Percentiles rank a stretch among this genome's conserved stretches.
Conservation (phyloP, 2,797 vertebrate genomes). For the Malurus leucopterus region DNA sequence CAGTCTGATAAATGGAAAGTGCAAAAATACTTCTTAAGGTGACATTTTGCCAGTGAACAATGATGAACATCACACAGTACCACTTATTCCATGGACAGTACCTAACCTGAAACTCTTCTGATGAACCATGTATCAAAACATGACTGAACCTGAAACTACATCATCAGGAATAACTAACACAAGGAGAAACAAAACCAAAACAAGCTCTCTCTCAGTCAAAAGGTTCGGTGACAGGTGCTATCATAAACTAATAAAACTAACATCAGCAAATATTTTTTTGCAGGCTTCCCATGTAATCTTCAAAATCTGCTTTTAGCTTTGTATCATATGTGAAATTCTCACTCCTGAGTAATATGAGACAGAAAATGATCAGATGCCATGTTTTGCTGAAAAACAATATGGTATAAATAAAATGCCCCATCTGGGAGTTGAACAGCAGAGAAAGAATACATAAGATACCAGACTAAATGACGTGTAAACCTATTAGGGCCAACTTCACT, state of each 20-base stretch:
- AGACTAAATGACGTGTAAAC: conserved; percentile 58
- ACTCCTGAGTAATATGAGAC: neutral
- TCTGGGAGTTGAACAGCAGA: conserved; percentile 28
- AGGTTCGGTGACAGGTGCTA: neutral
- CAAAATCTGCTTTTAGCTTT: conserved; percentile 36
- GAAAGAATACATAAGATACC: conserved; percentile 4
- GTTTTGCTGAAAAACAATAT: conserved; percentile 43
- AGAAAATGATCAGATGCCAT: conserved; percentile 34
- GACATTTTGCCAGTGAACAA: neutral
- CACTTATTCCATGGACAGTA: neutral
- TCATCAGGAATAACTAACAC: neutral
- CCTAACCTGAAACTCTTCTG: neutral
- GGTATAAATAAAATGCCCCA: conserved; percentile 54
- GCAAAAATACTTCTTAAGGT: neutral
- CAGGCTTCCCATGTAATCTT: conserved; percentile 9
- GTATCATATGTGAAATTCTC: neutral
- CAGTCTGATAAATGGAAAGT: neutral
- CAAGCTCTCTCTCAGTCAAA: neutral
- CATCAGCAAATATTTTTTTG: conserved; percentile 24
- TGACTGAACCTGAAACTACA: neutral
- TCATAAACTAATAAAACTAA: neutral
- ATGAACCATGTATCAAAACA: neutral
- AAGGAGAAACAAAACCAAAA: neutral
- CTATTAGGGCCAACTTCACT: conserved; percentile 54
- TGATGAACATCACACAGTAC: neutral